Evolutionary conservation across 2,113 vertebrate species (phyloP).

Genomic region (Ptyas mucosa): DNA sequence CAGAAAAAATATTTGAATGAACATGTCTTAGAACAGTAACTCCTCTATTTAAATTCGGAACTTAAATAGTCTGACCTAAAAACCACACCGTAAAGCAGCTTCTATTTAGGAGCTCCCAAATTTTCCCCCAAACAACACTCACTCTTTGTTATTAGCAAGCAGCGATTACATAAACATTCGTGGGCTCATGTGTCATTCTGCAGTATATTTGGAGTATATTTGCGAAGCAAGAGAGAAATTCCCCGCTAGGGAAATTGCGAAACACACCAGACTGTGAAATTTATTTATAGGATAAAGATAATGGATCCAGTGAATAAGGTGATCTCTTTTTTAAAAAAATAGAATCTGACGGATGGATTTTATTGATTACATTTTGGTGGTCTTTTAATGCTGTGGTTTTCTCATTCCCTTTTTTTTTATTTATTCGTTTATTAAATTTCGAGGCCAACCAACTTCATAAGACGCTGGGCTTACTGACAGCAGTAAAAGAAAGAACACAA

Average conservation of each 20-base stretch:
- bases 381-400: not conserved
- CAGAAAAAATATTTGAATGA: not conserved
- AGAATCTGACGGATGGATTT: not conserved
- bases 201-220: not conserved
- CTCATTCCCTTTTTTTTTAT: not conserved
- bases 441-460: not conserved
- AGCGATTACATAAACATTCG: not conserved
- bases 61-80: not conserved
- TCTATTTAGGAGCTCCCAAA: not conserved
- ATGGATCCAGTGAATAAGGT: not conserved
- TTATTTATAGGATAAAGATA: not conserved
- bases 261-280: not conserved
- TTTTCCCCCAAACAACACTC: not conserved
- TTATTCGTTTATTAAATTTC: not conserved
- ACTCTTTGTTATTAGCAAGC: not conserved
- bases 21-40: not conserved
- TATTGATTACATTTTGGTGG: not conserved
- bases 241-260: not conserved
- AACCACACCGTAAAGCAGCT: not conserved
- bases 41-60: not conserved
- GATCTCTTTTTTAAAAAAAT: not conserved
- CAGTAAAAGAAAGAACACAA: not conserved
- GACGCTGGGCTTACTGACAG: not conserved
- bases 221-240: not conserved
- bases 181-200: not conserved